These are phyloP conservation scores for Branchellion lobata DNA, from an alignment of 2,888 invertebrate genomes.

Conservation along the genomic window DNA sequence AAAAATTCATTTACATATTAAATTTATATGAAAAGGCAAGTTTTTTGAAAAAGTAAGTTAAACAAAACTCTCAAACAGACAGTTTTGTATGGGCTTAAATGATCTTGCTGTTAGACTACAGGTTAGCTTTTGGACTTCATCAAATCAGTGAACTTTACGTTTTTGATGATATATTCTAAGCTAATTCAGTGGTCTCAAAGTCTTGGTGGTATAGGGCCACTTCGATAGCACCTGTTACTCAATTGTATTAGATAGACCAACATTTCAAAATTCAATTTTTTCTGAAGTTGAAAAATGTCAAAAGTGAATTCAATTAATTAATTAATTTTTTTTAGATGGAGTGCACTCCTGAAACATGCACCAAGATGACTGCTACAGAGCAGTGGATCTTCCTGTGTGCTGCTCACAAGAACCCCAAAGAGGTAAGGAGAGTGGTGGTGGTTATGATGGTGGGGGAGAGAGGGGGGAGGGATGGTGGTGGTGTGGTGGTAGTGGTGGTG, in stretches of 20 bases:
- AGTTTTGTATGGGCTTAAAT: constrained; percentile 99
- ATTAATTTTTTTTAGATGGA: no score
- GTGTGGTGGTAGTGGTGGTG: neutral
- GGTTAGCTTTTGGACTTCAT: constrained; percentile 57
- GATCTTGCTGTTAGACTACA: constrained; percentile 94
- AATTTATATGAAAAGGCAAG: no score
- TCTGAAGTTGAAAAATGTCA: neutral
- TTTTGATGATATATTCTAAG: no score
- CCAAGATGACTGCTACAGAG: constrained; percentile 99
- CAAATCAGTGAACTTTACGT: neutral
- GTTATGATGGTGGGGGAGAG: neutral
- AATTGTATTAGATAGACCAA: neutral
- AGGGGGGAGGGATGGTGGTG: no score
- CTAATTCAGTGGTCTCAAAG: no score
- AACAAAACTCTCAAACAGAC: no score
- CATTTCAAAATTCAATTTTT: neutral
- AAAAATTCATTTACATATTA: neutral
- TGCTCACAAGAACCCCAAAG: constrained; percentile 98
- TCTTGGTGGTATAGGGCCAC: no score
- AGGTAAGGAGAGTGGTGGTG: constrained; percentile 60
- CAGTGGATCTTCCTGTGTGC: constrained; percentile 99
- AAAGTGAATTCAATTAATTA: neutral
- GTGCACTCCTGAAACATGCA: constrained; percentile 93
- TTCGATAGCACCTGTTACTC: no score
- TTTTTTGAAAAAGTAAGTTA: no score